Evolutionary conservation across 2,113 vertebrate genomes (phyloP).

Genomic region (Bubo scandiacus): DNA sequence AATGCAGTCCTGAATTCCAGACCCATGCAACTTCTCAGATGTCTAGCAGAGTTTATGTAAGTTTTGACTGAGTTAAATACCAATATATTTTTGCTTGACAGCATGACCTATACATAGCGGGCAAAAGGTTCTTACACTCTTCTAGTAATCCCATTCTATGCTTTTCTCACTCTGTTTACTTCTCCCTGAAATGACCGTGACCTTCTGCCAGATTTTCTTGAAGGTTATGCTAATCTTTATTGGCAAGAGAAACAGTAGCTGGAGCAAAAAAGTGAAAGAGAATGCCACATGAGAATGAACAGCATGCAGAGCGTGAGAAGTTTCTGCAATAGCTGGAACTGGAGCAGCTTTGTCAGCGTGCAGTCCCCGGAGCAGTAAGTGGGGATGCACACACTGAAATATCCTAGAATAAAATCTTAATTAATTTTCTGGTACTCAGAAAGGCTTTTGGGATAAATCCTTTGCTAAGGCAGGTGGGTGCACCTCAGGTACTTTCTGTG

Average conservation of each 20-base stretch:
- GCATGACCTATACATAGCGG: neutral
- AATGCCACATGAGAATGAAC: slow-evolving; percentile 63
- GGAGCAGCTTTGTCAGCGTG: slow-evolving; percentile 49
- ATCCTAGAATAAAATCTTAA: neutral
- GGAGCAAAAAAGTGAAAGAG: slow-evolving; percentile 59
- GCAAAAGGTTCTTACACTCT: neutral
- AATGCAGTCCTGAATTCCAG: neutral
- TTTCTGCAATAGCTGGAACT: slow-evolving; percentile 57
- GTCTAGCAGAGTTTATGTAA: slow-evolving; percentile 1
- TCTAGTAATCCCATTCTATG: slow-evolving; percentile 11
- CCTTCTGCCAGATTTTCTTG: slow-evolving; percentile 66
- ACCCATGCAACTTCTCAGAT: neutral
- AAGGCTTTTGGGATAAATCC: neutral
- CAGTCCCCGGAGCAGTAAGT: neutral
- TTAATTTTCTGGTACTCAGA: neutral
- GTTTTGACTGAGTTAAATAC: slow-evolving; percentile 15
- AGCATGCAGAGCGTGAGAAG: slow-evolving; percentile 62
- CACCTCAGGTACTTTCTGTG: neutral
- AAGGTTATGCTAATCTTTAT: slow-evolving; percentile 66
- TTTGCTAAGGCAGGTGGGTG: neutral
- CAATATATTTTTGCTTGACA: neutral
- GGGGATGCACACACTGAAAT: neutral
- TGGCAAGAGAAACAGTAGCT: slow-evolving; percentile 66
- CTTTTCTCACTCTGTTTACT: slow-evolving; percentile 53
- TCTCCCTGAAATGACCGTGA: slow-evolving; percentile 48